Evolutionary conservation across 2,113 vertebrate species (phyloP).

Genomic region (Oenanthe oenanthe): DNA sequence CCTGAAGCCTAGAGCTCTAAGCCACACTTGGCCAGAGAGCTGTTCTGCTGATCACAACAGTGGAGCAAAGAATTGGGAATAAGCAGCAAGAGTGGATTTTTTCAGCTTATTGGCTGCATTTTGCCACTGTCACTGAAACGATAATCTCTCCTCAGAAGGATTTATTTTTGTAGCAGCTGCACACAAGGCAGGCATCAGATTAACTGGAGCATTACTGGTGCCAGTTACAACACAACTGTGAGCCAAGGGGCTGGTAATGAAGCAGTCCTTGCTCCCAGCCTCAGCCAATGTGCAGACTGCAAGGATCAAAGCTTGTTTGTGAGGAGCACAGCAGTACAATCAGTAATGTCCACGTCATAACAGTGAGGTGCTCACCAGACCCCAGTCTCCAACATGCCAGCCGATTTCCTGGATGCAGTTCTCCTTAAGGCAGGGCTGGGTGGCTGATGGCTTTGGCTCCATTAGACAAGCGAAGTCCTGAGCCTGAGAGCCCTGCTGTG

Average conservation of each 20-base stretch:
- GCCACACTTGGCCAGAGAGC: neutral
- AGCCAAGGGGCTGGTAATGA: conserved; percentile 2
- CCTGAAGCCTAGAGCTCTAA: neutral
- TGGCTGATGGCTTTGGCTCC: conserved; percentile 70
- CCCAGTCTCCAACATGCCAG: conserved; percentile 90
- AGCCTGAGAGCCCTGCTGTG: conserved; percentile 70
- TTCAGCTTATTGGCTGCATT: conserved; percentile 49
- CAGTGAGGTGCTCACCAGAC: conserved; percentile 78
- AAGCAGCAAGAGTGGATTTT: conserved; percentile 2
- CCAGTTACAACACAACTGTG: neutral
- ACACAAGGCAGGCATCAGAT: conserved; percentile 38
- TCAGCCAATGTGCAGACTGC: neutral
- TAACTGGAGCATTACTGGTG: conserved; percentile 31
- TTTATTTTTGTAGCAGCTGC: conserved; percentile 54
- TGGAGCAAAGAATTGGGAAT: neutral
- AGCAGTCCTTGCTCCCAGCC: neutral
- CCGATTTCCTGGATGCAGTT: conserved; percentile 76
- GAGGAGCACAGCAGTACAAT: neutral
- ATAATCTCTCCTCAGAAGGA: conserved; percentile 4
- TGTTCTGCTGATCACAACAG: neutral
- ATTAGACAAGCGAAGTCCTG: conserved; percentile 78
- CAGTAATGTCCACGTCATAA: neutral
- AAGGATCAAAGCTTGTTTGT: neutral
- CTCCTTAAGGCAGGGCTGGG: conserved; percentile 77
- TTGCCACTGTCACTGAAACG: conserved; percentile 25